Evolutionary conservation across 2,113 vertebrate species (phyloP).

Genomic region (Trogon melanurus): DNA sequence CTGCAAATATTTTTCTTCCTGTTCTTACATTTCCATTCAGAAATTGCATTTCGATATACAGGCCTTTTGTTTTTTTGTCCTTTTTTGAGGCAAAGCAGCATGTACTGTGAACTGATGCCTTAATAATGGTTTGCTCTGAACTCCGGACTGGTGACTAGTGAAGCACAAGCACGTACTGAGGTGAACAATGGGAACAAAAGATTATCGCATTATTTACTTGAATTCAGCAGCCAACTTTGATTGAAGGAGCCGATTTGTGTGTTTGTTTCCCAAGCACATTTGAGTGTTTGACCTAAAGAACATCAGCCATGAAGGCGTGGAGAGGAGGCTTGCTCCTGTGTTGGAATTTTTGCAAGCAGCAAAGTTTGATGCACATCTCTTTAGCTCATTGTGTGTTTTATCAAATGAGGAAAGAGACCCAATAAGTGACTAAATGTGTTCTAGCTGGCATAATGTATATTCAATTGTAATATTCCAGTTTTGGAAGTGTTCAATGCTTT

Average conservation of each 20-base stretch:
- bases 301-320: not conserved
- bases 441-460: not conserved
- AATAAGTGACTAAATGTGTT: not conserved
- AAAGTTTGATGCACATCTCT: not conserved
- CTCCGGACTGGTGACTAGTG: not conserved
- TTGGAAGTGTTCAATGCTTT: not conserved
- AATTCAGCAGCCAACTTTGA: not conserved
- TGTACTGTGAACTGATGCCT: not conserved
- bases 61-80: not conserved
- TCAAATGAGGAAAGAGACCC: not conserved
- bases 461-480: not conserved
- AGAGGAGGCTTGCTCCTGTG: not conserved
- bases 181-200: not conserved
- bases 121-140: not conserved
- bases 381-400: not conserved
- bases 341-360: not conserved
- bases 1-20: not conserved
- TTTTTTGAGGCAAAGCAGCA: not conserved
- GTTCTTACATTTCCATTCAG: not conserved
- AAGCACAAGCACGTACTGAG: not conserved
- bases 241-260: not conserved
- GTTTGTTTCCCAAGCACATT: not conserved
- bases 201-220: not conserved
- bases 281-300: not conserved
- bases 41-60: not conserved